These are phyloP conservation scores for Thera obeliscata DNA, from an alignment of 2,888 invertebrate species.

Conservation along the genomic window DNA sequence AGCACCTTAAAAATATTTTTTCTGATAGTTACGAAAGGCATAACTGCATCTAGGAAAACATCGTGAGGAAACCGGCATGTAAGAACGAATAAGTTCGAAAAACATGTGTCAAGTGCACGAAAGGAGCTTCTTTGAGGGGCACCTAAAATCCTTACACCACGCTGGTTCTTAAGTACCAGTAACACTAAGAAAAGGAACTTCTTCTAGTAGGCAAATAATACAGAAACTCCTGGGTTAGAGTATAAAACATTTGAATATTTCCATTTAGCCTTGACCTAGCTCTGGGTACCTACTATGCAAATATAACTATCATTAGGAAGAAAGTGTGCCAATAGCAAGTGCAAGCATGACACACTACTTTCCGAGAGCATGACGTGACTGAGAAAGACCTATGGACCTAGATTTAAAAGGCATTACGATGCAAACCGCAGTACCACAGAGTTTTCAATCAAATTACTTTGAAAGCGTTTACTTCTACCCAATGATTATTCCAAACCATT, in stretches of 20 bases:
- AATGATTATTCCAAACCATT: no score
- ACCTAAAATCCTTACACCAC: no score
- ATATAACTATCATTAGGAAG: constrained; percentile 18
- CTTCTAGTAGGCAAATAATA: background rate
- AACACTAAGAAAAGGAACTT: no score
- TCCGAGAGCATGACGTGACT: constrained; percentile 35
- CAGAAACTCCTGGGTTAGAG: background rate
- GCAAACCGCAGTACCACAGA: constrained; percentile 9
- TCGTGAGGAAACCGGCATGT: no score
- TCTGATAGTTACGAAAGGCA: no score
- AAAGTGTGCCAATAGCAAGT: constrained; percentile 27
- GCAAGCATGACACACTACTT: constrained; percentile 28
- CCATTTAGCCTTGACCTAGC: background rate
- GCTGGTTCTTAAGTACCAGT: no score
- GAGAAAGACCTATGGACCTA: constrained; percentile 36
- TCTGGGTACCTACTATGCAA: background rate
- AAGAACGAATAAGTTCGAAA: no score
- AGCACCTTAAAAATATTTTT: no score
- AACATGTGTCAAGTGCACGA: no score
- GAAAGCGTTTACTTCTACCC: no score
- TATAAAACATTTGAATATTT: background rate
- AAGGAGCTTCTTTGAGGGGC: no score
- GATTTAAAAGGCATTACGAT: constrained; percentile 23
- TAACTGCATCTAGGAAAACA: no score
- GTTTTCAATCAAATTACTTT: background rate